A percentile compares a stretch with the other conserved stretches of the same genome.
These are phyloP conservation scores for Corapipo altera DNA, from an alignment of 2,113 vertebrate genomes.

Conservation along the genomic window DNA sequence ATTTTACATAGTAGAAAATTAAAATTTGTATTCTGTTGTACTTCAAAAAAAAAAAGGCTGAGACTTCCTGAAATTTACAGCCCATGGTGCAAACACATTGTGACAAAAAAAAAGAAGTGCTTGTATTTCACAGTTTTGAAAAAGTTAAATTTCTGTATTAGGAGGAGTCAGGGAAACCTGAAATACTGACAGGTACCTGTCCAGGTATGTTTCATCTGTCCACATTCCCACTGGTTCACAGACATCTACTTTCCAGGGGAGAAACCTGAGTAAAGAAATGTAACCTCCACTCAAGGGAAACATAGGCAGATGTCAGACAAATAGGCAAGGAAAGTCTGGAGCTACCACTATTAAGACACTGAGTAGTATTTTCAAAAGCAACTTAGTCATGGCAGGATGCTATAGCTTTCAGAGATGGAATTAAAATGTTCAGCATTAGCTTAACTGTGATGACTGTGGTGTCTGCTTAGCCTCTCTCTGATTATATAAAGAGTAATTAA, in stretches of 20 bases:
- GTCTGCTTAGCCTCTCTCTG: not conserved
- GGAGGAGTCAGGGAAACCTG: not conserved
- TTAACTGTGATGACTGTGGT: not conserved
- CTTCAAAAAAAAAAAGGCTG: not conserved
- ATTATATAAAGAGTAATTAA: not conserved
- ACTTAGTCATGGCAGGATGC: not conserved
- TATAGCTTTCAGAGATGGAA: not conserved
- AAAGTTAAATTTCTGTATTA: not conserved
- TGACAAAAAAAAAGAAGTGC: not conserved
- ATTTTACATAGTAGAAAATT: not conserved
- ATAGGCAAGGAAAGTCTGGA: not conserved
- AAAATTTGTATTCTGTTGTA: not conserved
- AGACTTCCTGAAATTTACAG: not conserved
- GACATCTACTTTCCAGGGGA: not conserved
- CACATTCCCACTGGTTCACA: not conserved
- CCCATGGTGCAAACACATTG: not conserved
- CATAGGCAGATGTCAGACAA: not conserved
- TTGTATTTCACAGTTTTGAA: not conserved
- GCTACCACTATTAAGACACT: not conserved
- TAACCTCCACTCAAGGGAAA: not conserved
- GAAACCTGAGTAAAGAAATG: not conserved
- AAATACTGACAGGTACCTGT: not conserved
- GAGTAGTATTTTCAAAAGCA: not conserved
- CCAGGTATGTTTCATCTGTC: not conserved
- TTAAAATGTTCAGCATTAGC: not conserved